Base-by-base conservation (phyloP, 37 sponge, comb jelly and placozoan species). In the Chondrosia reniformis region DNA sequence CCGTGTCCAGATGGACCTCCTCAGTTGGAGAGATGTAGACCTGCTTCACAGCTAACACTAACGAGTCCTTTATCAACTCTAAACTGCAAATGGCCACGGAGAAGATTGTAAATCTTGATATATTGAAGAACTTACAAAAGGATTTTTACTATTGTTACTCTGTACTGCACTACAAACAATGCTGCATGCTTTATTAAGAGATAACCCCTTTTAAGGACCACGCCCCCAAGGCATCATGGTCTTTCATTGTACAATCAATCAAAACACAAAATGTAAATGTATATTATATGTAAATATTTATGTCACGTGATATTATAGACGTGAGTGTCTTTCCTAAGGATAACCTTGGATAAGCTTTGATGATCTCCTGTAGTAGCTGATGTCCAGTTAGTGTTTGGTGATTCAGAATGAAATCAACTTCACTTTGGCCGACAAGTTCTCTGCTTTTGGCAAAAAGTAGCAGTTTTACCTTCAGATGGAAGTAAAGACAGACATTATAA, bases 371-470 rank as follows among this genome's bases (percentile, higher is more conserved):
- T 34, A 84, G 45, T 21, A 92, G 55, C 30, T 79, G 43, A 66
- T 37, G 27, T 28, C 85, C 88, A 4, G 79, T 24, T 1, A 80
- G 45, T 30, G 66, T 41, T 27, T 4, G 24, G 1, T 55, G 31
- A 31, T 81, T 84, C 41, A 84, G 45, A 41, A 7, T 24, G 43
- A 25, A 69, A 24, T 69, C 72, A 41, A 40, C 72, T 39, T 69
- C 72, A 40, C 72, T 69, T 44, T 69, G 25, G 0, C 72, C 72
- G 15, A 69, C 72, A 69, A 41, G 42, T 45, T 94, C 94, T 40
- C 94, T 84, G 55, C 85, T 81, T 39, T 94, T 89, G 41, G 94
- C 94, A 79, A 94, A 94, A 79, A 94, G 89, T 46, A 89, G 80
- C 37, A 87, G 41, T 0, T 81, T 86, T 41, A 92, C 85, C 89